Base-by-base conservation (phyloP, 2,113 vertebrate genomes). In the Uria aalge region DNA sequence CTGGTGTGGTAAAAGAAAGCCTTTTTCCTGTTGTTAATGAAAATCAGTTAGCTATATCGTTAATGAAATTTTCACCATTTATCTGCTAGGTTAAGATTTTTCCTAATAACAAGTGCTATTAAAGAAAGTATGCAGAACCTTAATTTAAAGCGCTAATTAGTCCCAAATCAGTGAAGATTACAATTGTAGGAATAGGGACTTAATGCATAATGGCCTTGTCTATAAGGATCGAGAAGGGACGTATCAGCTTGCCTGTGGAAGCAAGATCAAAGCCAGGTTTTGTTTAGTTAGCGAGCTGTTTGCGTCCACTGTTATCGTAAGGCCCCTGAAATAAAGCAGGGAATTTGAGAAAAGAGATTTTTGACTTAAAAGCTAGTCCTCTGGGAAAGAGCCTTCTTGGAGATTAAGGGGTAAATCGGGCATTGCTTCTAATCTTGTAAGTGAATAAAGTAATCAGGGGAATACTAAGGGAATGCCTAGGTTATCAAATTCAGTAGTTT, bases 71-170 rank as follows among this genome's bases (percentile, higher is more conserved):
- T 76, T 80, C 36, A 63, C 47, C 2, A 0, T 63, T 93, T 97
- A 77, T 62, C 76, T 88, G 29, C 52, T 55, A 80, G 57, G 52
- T 84, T 81, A 74, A 84, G 40, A 50, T 64, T 41, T 36, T 91
- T 85, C 32, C 59, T 86, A 87, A 76, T n/a, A 93, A 69, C 72
- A 50, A 84, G 7, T 38, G 59, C 72, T 67, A 63, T 81, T 84
- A 81, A 91, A 59, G 50, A 43, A 83, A 63, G 11, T 11, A 82
- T 1, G 1, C 13, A 84, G 34, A 93, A 57, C 32, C 17, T 92
- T 85, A 88, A 95, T 75, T 92, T 82, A 82, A 92, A 91, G 40
- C 40, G 38, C 48, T 82, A 89, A 94, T 95, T 87, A 96, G 43
- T 64, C 86, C 36, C 82, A 68, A 78, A 90, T 68, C 36, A 78